Evolutionary conservation across 35 echinoderm and acorn worm species (phyloP).

Genomic region (Heliocidaris erythrogramma): DNA sequence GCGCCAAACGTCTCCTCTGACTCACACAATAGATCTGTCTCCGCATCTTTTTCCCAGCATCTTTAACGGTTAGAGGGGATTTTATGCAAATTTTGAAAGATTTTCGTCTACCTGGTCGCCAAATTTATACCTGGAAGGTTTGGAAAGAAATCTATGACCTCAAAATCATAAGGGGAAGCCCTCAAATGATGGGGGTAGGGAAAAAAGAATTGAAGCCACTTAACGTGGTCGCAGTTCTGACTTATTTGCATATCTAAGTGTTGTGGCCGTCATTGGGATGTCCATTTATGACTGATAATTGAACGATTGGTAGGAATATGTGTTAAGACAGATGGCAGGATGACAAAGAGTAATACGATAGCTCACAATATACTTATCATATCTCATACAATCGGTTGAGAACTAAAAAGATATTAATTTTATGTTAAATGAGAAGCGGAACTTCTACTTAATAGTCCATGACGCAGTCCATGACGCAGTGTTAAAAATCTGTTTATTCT

Average conservation of each 20-base stretch:
- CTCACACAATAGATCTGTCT: constrained; percentile 9
- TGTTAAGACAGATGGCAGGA: background rate
- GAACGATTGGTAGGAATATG: background rate
- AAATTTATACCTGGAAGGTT: background rate
- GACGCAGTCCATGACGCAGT: too few relatives aligned
- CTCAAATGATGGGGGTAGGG: background rate
- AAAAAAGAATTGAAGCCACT: background rate
- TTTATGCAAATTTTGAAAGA: background rate
- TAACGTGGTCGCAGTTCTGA: background rate
- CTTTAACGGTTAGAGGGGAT: background rate
- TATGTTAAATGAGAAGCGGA: too few relatives aligned
- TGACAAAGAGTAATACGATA: background rate
- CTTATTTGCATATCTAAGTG: constrained; percentile 13
- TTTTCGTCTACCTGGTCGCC: background rate
- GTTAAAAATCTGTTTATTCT: too few relatives aligned
- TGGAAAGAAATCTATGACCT: background rate
- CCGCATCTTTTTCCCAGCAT: background rate
- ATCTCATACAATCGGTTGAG: too few relatives aligned
- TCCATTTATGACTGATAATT: background rate
- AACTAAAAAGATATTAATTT: too few relatives aligned
- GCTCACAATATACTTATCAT: background rate
- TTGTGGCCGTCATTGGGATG: background rate
- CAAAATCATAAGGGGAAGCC: background rate
- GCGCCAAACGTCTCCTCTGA: constrained; percentile 10
- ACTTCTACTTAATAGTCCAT: too few relatives aligned